Conservation (phyloP, 2,888 invertebrate species). For the Desoria tigrina region DNA sequence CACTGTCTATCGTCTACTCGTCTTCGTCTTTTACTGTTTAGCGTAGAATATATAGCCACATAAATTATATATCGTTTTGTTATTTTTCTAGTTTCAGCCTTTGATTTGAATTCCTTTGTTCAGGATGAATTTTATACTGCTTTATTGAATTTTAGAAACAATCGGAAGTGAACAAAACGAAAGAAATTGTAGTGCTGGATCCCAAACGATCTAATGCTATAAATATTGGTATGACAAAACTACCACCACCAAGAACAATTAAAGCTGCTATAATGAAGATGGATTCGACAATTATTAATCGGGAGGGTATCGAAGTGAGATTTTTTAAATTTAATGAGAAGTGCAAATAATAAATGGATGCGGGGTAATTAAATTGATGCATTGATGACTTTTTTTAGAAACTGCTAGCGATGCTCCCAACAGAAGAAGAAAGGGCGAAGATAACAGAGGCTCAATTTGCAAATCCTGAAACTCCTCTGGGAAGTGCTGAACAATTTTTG, state of each 20-base stretch:
- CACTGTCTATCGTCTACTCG: too few species aligned
- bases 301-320: conserved; percentile 88
- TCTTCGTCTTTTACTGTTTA: too few species aligned
- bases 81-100: background rate
- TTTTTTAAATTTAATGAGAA: conserved; percentile 5
- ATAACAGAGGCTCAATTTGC: conserved; percentile 60
- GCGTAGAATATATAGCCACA: too few species aligned
- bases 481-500: conserved; percentile 98
- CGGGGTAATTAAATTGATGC: background rate
- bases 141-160: conserved; percentile 66
- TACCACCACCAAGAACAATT: conserved; percentile 95
- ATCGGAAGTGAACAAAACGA: conserved; percentile 80
- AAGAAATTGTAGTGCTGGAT: conserved; percentile 90
- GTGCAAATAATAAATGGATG: conserved; percentile 9
- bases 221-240: conserved; percentile 97
- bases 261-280: conserved; percentile 99
- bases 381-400: conserved; percentile 64
- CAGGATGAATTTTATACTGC: background rate
- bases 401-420: conserved; percentile 93
- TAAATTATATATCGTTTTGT: too few species aligned
- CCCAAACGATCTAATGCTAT: conserved; percentile 98
- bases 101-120: background rate
- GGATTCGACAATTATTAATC: conserved; percentile 96
- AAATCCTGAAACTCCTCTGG: conserved; percentile 85
- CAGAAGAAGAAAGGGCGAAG: conserved; percentile 92